Base-by-base conservation (phyloP, 2,888 invertebrate genomes). In the Beris chalybata region DNA sequence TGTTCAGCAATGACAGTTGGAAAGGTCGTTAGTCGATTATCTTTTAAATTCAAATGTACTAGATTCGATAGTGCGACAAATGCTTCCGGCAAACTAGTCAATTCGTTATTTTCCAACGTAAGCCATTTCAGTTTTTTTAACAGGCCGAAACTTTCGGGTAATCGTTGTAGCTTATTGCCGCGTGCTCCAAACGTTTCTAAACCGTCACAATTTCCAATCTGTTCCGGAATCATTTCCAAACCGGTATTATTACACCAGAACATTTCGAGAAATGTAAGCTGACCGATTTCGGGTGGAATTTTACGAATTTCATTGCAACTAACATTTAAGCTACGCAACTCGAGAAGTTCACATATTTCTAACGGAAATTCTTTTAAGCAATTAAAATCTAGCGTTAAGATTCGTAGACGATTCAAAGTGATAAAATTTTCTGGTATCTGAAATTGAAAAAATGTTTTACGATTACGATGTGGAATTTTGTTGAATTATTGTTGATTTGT, bases 181-280 rank as follows among this genome's bases (percentile, higher is more conserved):
- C 89, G 82, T 0, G 86, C 86, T 13, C 89, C 89, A 73, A 89
- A 84, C 5, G 88, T 88, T 71, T 88, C 86, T 44, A 89, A 76
- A 67, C 83, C 83, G 45, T 80, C 77, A 68, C 88, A 82, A 72
- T 85, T 84, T 1, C 85, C 85, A 55, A 89, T 84, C 76, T 87
- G 87, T 55, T 82, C 82, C 0, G 89, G 88, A 57, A 89, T 81
- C 70, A 81, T 80, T 13, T 77, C 77, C 29, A 89, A 75, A 4
- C 84, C 84, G 5, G 83, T 83, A 61, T 80, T 84, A 73, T 89
- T 89, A 74, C 88, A 87, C 89, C 89, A 89, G 71, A 89, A 83
- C 3, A 85, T 85, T 75, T 89, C 87, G 59, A 89, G 76, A 70
- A 83, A 82, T 50, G 82, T 83, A 55, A 89, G 78, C 55, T 84